Percentiles rank a stretch among this genome's conserved stretches.
Conservation (phyloP, 37 sponge, comb jelly and placozoan species). For the Crambe crambe region DNA sequence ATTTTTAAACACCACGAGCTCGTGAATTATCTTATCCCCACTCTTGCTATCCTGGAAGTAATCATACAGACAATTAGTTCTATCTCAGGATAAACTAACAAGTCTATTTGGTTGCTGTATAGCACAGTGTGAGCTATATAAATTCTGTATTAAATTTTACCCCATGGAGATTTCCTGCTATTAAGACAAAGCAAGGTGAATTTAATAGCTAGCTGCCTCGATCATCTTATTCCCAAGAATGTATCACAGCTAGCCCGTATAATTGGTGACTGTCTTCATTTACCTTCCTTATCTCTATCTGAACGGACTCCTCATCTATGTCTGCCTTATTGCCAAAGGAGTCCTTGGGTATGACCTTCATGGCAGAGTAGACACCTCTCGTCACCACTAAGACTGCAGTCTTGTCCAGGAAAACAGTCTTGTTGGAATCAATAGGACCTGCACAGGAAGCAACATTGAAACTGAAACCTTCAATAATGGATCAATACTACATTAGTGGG, state of each 20-base stretch:
- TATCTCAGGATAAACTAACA: too few species aligned
- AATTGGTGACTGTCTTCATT: too few species aligned
- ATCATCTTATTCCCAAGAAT: too few species aligned
- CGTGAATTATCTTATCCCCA: conserved; percentile 49
- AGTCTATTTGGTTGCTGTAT: too few species aligned
- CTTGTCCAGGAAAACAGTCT: conserved; percentile 57
- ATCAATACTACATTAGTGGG: too few species aligned
- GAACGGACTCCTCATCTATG: conserved; percentile 32
- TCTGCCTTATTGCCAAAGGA: conserved; percentile 60
- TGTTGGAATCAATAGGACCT: conserved; percentile 64
- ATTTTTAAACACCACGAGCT: conserved; percentile 49
- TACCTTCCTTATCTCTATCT: conserved; percentile 64
- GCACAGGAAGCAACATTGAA: not conserved
- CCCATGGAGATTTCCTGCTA: too few species aligned
- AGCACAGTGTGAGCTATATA: too few species aligned
- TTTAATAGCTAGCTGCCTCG: too few species aligned
- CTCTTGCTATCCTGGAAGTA: conserved; percentile 21
- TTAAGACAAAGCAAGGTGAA: too few species aligned
- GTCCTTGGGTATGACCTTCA: conserved; percentile 71
- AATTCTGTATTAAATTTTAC: too few species aligned
- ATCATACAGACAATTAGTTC: too few species aligned
- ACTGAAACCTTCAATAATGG: not conserved
- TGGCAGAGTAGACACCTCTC: conserved; percentile 43
- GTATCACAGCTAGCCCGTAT: too few species aligned
- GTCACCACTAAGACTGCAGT: conserved; percentile 59